These are phyloP conservation scores for Heliothis virescens DNA, from an alignment of 1,140 invertebrate species.

Conservation along the genomic window DNA sequence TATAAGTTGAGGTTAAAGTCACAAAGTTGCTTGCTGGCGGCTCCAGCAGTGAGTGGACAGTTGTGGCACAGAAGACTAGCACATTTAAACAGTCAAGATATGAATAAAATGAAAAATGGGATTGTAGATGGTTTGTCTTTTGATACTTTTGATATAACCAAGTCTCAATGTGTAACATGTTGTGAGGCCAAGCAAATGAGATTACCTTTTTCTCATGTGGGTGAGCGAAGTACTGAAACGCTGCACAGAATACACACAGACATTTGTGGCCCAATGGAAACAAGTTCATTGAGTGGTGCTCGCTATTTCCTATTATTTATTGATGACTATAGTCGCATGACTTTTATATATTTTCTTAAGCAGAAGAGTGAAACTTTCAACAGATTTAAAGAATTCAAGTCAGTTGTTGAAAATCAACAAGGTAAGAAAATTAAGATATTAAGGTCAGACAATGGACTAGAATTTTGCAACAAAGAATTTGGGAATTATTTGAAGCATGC, in stretches of 20 bases:
- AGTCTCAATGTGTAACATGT: constrained; percentile 49
- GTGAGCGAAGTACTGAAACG: constrained; percentile 25
- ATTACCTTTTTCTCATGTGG: constrained; percentile 49
- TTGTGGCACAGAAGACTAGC: constrained; percentile 52
- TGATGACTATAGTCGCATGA: constrained; percentile 66
- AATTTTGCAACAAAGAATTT: not conserved
- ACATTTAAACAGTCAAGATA: constrained; percentile 48
- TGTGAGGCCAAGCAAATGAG: constrained; percentile 53
- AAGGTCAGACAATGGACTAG: not conserved
- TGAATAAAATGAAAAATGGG: constrained; percentile 55
- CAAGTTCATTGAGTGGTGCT: constrained; percentile 55
- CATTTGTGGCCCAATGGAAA: too few species aligned
- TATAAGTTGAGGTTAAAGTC: constrained; percentile 44
- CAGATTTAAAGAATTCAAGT: constrained; percentile 64
- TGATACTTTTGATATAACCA: constrained; percentile 42
- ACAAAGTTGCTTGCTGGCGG: constrained; percentile 26
- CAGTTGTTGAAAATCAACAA: constrained; percentile 65
- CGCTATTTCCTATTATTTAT: constrained; percentile 72
- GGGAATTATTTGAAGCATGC: too few species aligned
- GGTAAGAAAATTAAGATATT: constrained; percentile 49
- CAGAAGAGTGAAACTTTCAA: constrained; percentile 57
- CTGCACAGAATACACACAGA: constrained; percentile 20
- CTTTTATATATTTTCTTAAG: constrained; percentile 52
- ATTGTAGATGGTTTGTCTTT: constrained; percentile 50
- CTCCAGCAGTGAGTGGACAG: constrained; percentile 8